Evolutionary conservation across 2,113 vertebrate species (phyloP), one percentile per base, ranked within the genome.

Genomic region (Oncorhynchus gorbuscha): DNA sequence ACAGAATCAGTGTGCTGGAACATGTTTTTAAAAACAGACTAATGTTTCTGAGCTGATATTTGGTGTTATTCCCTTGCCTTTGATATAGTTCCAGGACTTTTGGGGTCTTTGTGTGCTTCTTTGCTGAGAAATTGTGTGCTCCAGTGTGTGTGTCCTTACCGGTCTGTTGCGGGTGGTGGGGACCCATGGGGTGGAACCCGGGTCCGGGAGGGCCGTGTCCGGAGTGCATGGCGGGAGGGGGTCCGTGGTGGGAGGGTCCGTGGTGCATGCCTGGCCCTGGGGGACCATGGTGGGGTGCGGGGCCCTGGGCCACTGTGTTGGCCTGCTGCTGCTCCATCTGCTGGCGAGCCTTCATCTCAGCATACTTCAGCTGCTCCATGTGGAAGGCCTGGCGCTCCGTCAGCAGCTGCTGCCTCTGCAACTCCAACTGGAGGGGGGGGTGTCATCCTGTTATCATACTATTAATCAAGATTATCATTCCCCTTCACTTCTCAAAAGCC

Each of bases 351-450:
- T 98, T 93, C 45, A 99, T 83, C 79, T 99, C 97, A 0, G 98
- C 97, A 0, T 99, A 99, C n/a, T 98, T 98, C n/a, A 99, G 94
- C 93, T 99, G 98, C 84, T 99, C 98, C 97, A 98, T 98, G 95
- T 99, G 97, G 88, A 99, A 99, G 2, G 97, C 97, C 91, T 99
- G 97, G 1, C 98, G 94, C 76, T 99, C 98, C 0, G 97, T 97
- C 79, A 99, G 94, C 81, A 99, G 84, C 93, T 99, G 98, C 79
- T 99, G 98, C 70, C 98, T 92, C 93, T 99, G 98, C 55, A 98
- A 96, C 89, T 99, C 98, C 83, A 99, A 73, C 98, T 99, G 58
- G 0, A 69, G 64, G 0, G 26, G 6, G 35, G 35, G n/a, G 5
- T 0, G 12, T 14, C 3, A 16, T 51, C 13, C 16, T 51, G 1